Evolutionary conservation across 1,140 invertebrate genomes (phyloP).

Genomic region (Phortica variegata): DNA sequence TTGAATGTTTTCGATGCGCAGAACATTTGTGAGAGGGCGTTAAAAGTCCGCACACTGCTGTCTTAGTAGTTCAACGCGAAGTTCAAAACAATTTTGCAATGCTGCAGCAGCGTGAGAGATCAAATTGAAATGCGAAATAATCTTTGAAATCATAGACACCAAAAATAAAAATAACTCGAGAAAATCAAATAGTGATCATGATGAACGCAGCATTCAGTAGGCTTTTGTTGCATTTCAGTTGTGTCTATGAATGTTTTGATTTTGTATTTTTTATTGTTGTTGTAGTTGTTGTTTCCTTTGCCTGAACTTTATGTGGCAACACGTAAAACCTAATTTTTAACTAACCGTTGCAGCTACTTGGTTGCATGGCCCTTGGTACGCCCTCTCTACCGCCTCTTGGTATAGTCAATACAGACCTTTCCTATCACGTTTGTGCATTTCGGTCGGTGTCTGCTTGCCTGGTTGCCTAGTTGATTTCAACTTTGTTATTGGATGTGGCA

Average conservation of each 20-base stretch:
- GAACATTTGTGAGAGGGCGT: no score
- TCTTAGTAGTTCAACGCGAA: not conserved
- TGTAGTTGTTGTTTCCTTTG: constrained; percentile 10
- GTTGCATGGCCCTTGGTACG: constrained; percentile 36
- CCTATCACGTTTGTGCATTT: no score
- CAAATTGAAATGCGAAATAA: constrained; percentile 29
- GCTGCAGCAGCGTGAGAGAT: constrained; percentile 9
- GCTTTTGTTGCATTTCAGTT: not conserved
- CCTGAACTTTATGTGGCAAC: constrained; percentile 40
- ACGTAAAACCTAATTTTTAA: constrained; percentile 44
- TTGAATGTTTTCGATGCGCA: not conserved
- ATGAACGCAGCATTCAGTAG: not conserved
- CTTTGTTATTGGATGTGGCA: constrained; percentile 10
- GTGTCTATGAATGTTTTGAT: constrained; percentile 37
- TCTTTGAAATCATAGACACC: constrained; percentile 23
- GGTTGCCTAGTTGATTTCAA: constrained; percentile 23
- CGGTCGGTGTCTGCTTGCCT: no score
- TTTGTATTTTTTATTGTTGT: constrained; percentile 19
- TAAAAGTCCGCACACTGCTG: no score
- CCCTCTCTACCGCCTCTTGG: not conserved
- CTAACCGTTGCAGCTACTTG: constrained; percentile 46
- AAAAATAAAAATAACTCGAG: not conserved
- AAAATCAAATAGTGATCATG: no score
- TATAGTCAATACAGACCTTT: no score
- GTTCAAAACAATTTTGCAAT: constrained; percentile 11